Base-by-base conservation (phyloP, 1,140 invertebrate species). In the Listronotus oregonensis region DNA sequence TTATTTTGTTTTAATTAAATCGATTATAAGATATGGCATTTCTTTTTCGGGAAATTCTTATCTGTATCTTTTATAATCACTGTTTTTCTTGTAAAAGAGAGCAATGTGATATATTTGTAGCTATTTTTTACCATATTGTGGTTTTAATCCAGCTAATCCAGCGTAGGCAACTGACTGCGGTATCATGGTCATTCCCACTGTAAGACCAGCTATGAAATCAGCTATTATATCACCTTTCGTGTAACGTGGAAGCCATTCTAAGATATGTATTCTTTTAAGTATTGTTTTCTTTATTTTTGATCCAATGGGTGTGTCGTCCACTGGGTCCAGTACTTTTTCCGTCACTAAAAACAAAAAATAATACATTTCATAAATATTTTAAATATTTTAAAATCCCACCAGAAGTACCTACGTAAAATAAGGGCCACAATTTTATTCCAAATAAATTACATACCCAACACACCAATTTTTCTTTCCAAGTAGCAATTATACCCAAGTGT, bases 131-230 rank as follows among this genome's bases (percentile, higher is more conserved):
- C 95, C 95, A 78, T 93, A 93, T 87, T 95, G 83, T 42, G 88
- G 85, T 69, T 84, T 83, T 10, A 92, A 80, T 54, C 88, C 87
- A 2, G 90, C 90, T 49, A 93, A 80, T 58, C 86, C 85, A 17
- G 90, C 89, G 76, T 92, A 92, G 3, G 90, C 90, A 56, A 92
- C 87, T 6, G 89, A 89, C 82, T 93, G 87, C 2, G 89, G 89
- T 71, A 90, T 91, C 42, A 91, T 84, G 3, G 89, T 91, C 37
- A 92, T 79, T 1, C 89, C 90, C 10, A 94, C 89, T 0, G 94
- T 96, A 18, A 96, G 81, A 34, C 94, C 94, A n/a, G 94, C 94
- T 32, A 95, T 86, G 44, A 94, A 77, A 80, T 93, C 91, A 6
- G 87, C 85, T 4, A 89, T 75, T 12, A 85, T 85, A 40, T 85